phyloP scores from a whole-genome alignment of 2,888 invertebrate species.

The Plusia festucae region DNA sequence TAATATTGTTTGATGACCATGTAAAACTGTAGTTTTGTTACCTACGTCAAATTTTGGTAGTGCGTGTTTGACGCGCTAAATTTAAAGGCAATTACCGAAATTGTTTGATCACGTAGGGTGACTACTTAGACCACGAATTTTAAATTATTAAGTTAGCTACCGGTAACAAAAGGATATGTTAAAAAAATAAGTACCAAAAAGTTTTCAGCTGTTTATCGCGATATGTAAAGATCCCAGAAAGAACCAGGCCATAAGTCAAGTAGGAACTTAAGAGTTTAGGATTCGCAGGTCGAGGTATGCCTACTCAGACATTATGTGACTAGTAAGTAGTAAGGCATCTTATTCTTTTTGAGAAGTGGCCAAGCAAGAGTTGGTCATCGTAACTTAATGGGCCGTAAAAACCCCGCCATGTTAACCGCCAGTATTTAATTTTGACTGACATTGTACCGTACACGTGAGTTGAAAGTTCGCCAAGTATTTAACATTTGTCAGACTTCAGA shows the following conservation, averaged over 20 bases:
- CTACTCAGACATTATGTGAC: too few relatives aligned
- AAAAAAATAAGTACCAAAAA: too few relatives aligned
- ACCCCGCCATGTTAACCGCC: background rate
- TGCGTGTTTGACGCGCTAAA: background rate
- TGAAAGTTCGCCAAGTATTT: slow-evolving; percentile 47
- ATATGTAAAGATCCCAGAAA: too few relatives aligned
- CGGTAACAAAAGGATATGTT: too few relatives aligned
- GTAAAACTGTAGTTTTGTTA: background rate
- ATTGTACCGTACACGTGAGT: slow-evolving; percentile 32
- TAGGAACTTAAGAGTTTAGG: too few relatives aligned
- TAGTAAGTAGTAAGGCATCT: too few relatives aligned
- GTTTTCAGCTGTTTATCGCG: too few relatives aligned
- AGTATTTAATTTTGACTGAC: slow-evolving; percentile 2
- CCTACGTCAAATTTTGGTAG: background rate
- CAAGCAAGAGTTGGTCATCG: background rate
- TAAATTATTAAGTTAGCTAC: background rate
- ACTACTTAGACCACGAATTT: background rate
- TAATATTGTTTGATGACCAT: background rate
- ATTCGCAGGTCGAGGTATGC: too few relatives aligned
- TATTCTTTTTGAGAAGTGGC: background rate
- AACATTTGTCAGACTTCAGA: slow-evolving; percentile 25
- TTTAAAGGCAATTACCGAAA: background rate
- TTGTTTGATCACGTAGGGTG: background rate
- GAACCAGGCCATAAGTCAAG: too few relatives aligned
- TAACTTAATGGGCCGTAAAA: background rate